Percentiles rank a stretch among this genome's conserved stretches.
These are phyloP conservation scores for Umimayanthus chanpuru DNA, from an alignment of 92 coral and sea anemone species.

Conservation along the genomic window DNA sequence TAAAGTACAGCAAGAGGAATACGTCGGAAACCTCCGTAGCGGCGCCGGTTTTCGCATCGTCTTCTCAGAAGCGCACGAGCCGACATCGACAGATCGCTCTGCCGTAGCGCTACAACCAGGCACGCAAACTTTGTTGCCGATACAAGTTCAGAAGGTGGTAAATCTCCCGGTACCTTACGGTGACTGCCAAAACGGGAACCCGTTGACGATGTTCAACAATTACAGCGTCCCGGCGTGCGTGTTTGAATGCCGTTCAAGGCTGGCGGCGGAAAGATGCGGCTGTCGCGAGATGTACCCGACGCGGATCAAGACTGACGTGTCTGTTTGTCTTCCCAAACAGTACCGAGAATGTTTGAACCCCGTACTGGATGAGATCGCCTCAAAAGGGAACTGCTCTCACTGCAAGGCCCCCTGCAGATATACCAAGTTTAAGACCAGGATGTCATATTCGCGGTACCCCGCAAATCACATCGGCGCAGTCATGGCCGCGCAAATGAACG, in stretches of 20 bases:
- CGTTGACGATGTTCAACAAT: conserved; percentile 28
- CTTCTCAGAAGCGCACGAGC: conserved; percentile 44
- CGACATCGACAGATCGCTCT: conserved; percentile 16
- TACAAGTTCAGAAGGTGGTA: no score
- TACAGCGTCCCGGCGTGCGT: conserved; percentile 45
- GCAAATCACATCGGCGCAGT: conserved; percentile 34
- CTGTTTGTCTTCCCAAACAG: conserved; percentile 10
- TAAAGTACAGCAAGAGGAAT: conserved; percentile 3
- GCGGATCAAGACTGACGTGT: conserved; percentile 18
- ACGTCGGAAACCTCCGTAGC: conserved; percentile 45
- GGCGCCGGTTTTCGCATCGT: conserved; percentile 44
- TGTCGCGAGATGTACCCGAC: conserved; percentile 35
- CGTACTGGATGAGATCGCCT: background rate
- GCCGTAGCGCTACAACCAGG: no score
- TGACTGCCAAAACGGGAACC: no score
- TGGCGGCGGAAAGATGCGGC: conserved; percentile 17
- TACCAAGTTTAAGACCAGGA: background rate
- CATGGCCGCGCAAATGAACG: background rate
- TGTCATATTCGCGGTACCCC: conserved; percentile 29
- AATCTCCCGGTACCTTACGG: no score
- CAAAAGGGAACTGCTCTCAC: background rate
- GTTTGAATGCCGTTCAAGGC: conserved; percentile 34
- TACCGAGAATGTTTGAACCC: no score
- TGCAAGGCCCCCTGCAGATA: conserved; percentile 14
- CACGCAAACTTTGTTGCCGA: no score